Evolutionary conservation across 1,140 invertebrate species (phyloP).

Genomic region (Drosophila ficusphila): DNA sequence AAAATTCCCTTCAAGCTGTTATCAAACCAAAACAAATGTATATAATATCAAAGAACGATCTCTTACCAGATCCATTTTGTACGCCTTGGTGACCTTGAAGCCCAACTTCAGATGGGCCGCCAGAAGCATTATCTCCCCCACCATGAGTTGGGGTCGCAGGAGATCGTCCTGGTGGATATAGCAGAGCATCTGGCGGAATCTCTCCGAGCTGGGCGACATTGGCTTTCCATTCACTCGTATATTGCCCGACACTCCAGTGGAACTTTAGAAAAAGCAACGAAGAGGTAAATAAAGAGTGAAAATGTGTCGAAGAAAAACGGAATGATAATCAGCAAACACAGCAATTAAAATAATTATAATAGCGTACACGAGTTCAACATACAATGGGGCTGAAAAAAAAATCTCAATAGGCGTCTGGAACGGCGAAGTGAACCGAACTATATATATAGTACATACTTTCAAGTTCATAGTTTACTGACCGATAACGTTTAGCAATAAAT

Average conservation of each 20-base stretch:
- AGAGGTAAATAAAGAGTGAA: conserved; percentile 5
- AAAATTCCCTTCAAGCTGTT: too few relatives aligned
- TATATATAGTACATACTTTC: conserved; percentile 28
- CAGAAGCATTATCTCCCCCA: conserved; percentile 92
- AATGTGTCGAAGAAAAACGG: conserved; percentile 19
- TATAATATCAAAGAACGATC: too few relatives aligned
- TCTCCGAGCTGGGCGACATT: conserved; percentile 88
- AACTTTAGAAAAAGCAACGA: conserved; percentile 74
- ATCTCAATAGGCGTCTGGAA: conserved; percentile 2
- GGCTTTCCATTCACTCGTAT: conserved; percentile 91
- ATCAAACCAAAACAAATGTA: too few relatives aligned
- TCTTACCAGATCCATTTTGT: conserved; percentile 75
- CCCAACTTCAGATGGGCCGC: conserved; percentile 94
- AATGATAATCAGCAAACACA: conserved; percentile 27
- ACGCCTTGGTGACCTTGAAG: conserved; percentile 85
- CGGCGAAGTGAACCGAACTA: conserved; percentile 12
- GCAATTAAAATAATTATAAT: conserved; percentile 50
- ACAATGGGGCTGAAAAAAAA: not conserved
- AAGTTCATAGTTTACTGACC: conserved; percentile 78
- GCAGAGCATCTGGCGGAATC: conserved; percentile 91
- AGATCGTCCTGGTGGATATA: conserved; percentile 97
- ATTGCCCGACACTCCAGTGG: conserved; percentile 87
- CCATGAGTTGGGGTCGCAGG: conserved; percentile 91
- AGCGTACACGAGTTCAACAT: conserved; percentile 11
- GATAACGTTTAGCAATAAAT: conserved; percentile 57